Evolutionary conservation across 2,797 vertebrate species (phyloP).

Genomic region (Pelochelys cantorii): DNA sequence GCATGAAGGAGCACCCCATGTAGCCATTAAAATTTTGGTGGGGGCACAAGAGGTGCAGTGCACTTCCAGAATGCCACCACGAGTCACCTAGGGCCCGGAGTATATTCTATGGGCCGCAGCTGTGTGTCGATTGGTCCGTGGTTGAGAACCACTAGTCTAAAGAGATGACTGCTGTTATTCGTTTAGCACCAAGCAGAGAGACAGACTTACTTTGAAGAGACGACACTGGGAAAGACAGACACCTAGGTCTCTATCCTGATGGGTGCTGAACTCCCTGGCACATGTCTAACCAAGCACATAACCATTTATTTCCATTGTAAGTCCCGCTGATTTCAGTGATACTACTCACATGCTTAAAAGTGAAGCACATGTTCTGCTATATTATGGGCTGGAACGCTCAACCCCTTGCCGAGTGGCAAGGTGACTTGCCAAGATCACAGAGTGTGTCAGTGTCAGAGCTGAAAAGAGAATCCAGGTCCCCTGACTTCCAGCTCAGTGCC

Average conservation of each 20-base stretch:
- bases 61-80: too few relatives aligned
- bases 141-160: too few relatives aligned
- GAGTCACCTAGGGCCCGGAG: too few relatives aligned
- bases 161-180: not conserved
- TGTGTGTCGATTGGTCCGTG: too few relatives aligned
- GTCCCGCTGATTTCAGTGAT: fast-evolving
- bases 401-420: not conserved
- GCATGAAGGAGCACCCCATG: too few relatives aligned
- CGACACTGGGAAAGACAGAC: fast-evolving
- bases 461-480: not conserved
- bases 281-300: not conserved
- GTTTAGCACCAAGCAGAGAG: not conserved
- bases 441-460: not conserved
- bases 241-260: not conserved
- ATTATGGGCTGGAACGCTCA: not conserved
- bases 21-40: too few relatives aligned
- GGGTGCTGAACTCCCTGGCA: not conserved
- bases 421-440: not conserved
- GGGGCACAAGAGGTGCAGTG: too few relatives aligned
- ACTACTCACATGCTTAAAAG: not conserved
- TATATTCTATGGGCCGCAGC: too few relatives aligned
- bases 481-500: not conserved
- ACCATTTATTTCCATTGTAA: not conserved
- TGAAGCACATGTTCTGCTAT: fast-evolving
- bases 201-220: not conserved